These are phyloP conservation scores for Sebastes minor DNA, from an alignment of 2,797 vertebrate genomes.

Conservation along the genomic window DNA sequence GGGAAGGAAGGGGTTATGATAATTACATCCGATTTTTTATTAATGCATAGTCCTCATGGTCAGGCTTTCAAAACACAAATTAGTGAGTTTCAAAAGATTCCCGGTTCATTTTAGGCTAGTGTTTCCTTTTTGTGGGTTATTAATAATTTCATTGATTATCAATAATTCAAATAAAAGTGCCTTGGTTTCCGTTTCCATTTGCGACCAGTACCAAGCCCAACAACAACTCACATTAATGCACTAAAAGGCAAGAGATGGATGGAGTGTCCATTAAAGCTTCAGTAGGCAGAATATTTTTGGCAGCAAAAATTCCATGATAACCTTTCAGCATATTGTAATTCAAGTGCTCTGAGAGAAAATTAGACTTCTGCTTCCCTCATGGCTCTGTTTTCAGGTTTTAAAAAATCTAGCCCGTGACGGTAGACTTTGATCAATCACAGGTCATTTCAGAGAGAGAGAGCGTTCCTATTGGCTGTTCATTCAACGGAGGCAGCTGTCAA, in stretches of 20 bases:
- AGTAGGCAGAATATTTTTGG: too few species aligned
- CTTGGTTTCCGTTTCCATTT: not conserved
- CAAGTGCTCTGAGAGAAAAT: too few species aligned
- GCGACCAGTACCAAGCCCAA: not conserved
- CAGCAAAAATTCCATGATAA: too few species aligned
- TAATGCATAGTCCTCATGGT: slow-evolving; percentile 1
- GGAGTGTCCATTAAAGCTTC: too few species aligned
- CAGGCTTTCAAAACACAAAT: not conserved
- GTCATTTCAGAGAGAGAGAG: too few species aligned
- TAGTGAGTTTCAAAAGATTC: not conserved
- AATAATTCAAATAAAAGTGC: slow-evolving; percentile 46
- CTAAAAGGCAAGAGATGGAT: not conserved
- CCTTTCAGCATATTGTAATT: too few species aligned
- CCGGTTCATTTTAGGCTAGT: not conserved
- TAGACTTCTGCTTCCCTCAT: too few species aligned
- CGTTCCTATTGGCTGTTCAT: too few species aligned
- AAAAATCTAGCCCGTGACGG: rapidly evolving
- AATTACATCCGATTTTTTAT: slow-evolving; percentile 13
- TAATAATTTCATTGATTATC: slow-evolving; percentile 31
- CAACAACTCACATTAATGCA: not conserved
- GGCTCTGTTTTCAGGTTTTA: too few species aligned
- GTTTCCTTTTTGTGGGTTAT: not conserved
- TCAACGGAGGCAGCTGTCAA: too few species aligned
- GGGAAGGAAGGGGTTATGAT: not conserved
- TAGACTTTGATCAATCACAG: too few species aligned